phyloP scores from a whole-genome alignment of 2,113 vertebrate species.

The Austrofundulus limnaeus region DNA sequence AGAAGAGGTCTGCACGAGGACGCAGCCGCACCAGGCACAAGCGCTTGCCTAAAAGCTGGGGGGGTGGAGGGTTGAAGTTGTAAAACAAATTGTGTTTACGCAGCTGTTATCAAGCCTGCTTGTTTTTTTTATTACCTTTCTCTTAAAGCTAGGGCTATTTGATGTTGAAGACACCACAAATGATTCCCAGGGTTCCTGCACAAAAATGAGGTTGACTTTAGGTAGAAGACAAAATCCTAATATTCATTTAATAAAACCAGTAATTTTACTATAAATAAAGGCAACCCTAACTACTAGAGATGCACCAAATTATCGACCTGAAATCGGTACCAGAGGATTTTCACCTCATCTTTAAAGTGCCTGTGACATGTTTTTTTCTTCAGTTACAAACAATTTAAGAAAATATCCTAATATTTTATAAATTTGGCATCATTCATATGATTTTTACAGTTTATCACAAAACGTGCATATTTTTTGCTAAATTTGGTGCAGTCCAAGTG shows the following conservation, averaged over 20 bases:
- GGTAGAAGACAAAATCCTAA: not conserved
- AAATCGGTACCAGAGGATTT: too few relatives aligned
- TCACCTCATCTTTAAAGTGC: too few relatives aligned
- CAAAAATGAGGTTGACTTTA: conserved; percentile 21
- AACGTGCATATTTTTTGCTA: too few relatives aligned
- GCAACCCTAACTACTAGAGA: too few relatives aligned
- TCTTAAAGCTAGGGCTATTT: conserved; percentile 37
- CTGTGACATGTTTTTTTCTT: too few relatives aligned
- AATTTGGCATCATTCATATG: too few relatives aligned
- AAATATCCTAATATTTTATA: too few relatives aligned
- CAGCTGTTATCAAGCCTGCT: not conserved
- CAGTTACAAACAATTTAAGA: too few relatives aligned
- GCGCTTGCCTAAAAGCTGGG: conserved; percentile 76
- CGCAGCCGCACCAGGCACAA: conserved; percentile 87
- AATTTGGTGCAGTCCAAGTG: too few relatives aligned
- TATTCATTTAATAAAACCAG: not conserved
- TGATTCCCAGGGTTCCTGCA: conserved; percentile 85
- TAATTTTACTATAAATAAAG: not conserved
- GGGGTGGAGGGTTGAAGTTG: not conserved
- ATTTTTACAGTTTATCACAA: too few relatives aligned
- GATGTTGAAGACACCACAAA: conserved; percentile 77
- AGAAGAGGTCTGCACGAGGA: conserved; percentile 85
- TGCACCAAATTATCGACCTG: too few relatives aligned
- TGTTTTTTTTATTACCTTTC: conserved; percentile 73
- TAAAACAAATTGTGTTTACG: not conserved